phyloP scores from a whole-genome alignment of 1,140 invertebrate species.

The Phocides pigmalion region DNA sequence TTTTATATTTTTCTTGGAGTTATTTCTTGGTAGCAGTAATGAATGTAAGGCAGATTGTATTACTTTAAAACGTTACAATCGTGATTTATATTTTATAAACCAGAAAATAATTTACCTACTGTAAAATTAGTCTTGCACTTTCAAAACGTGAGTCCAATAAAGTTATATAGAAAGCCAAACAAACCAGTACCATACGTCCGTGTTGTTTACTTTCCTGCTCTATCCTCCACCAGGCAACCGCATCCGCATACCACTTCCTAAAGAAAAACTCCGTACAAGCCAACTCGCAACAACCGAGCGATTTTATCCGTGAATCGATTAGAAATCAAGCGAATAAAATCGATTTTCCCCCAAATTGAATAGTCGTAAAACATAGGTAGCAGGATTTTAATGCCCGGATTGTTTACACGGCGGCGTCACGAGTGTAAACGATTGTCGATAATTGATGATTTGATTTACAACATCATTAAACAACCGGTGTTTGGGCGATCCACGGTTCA shows the following conservation, averaged over 20 bases:
- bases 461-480: conserved; percentile 81
- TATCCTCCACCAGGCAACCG: conserved; percentile 43
- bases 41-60: too few species aligned
- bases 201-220: conserved; percentile 49
- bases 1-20: too few species aligned
- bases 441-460: conserved; percentile 84
- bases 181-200: conserved; percentile 38
- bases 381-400: conserved; percentile 74
- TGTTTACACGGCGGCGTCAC: conserved; percentile 81
- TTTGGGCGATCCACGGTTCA: conserved; percentile 66
- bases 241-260: conserved; percentile 75
- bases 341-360: conserved; percentile 82
- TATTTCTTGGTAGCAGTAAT: too few species aligned
- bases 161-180: conserved; percentile 35
- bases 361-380: conserved; percentile 78
- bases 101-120: too few species aligned
- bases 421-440: conserved; percentile 81
- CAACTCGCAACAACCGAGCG: conserved; percentile 52
- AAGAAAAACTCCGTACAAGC: conserved; percentile 60
- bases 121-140: neutral
- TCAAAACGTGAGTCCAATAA: neutral
- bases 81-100: too few species aligned
- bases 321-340: conserved; percentile 81
- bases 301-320: conserved; percentile 74
- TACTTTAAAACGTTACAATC: too few species aligned